Evolutionary conservation across 2,797 vertebrate species (phyloP).

Genomic region (Thalassophryne amazonica): DNA sequence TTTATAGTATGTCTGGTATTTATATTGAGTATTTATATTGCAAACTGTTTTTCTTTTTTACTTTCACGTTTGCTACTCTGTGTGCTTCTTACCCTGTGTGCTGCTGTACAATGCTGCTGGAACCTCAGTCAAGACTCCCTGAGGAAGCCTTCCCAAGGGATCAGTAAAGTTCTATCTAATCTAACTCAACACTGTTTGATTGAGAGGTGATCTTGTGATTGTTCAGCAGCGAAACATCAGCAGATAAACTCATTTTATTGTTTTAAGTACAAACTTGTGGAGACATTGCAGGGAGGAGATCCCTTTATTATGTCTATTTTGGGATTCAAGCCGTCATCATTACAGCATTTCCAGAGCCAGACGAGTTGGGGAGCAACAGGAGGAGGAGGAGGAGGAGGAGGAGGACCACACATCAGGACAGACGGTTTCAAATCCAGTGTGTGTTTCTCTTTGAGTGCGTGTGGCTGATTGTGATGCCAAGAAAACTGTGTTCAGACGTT

Average conservation of each 20-base stretch:
- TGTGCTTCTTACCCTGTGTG: no score
- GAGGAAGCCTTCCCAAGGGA: no score
- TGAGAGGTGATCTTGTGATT: not conserved
- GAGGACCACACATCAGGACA: conserved; percentile 63
- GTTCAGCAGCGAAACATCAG: conserved; percentile 7
- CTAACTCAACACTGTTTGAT: not conserved
- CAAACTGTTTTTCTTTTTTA: no score
- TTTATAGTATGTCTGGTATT: no score
- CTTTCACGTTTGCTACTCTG: no score
- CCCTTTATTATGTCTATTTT: conserved; percentile 7
- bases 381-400: not conserved
- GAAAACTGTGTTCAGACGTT: conserved; percentile 65
- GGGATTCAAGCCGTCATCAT: conserved; percentile 19
- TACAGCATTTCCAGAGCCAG: conserved; percentile 27
- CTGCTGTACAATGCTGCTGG: no score
- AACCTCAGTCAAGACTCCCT: no score
- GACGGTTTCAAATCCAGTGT: conserved; percentile 48
- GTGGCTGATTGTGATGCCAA: conserved; percentile 52
- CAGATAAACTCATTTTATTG: not conserved
- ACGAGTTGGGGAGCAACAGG: conserved; percentile 32
- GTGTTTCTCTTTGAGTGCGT: conserved; percentile 41
- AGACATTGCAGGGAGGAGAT: not conserved
- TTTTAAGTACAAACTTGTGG: conserved; percentile 23
- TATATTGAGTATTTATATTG: no score
- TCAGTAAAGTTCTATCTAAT: no score